Evolutionary conservation across 64 coral and sea anemone species (phyloP), one percentile per base, ranked within the genome.

Genomic region (Anthopleura sola): DNA sequence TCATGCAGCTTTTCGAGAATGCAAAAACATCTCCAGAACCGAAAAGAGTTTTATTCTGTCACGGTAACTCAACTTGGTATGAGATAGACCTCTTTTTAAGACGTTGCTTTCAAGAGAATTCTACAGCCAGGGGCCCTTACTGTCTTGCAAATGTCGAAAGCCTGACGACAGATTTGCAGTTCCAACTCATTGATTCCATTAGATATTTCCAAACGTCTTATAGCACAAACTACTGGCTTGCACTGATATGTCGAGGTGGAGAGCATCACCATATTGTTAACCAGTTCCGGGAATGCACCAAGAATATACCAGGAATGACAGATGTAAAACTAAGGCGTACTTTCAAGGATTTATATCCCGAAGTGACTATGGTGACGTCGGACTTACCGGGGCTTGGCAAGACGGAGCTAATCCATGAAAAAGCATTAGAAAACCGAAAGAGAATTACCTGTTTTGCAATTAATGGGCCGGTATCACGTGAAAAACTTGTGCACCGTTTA

Each of bases 111-210:
- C 51, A 69, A 75, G 86, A 80, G 53, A 83, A 78, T 12, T 55
- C 40, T 6, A 82, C 90, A 38, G 36, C 26, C 31, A 68, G 69
- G 37, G 81, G 68, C 3, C 82, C 93, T 9, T 89, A 94, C 48
- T 98, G 95, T 86, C 68, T 98, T 78, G 95, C 89, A 10, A 98
- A 98, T 57, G 92, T 98, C 21, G 92, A 98, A 77, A 87, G 84
- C 49, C 86, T 98, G 11, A 50, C 83, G 12, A 94, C 91, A 31
- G 95, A 94, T 39, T 75, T 98, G 26, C 95, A 98, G 48, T 98
- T 98, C 57, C 81, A 91, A 9, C 78, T 98, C 28, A 92, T 98
- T 21, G 68, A 88, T 53, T 87, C 84, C 20, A 98, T 98, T n/a
- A 91, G 64, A 83, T 56, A 88, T 37, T 34, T 85, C 23, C 75